phyloP scores from a whole-genome alignment of 1,140 invertebrate genomes.

The Pseudomyrmex gracilis region DNA sequence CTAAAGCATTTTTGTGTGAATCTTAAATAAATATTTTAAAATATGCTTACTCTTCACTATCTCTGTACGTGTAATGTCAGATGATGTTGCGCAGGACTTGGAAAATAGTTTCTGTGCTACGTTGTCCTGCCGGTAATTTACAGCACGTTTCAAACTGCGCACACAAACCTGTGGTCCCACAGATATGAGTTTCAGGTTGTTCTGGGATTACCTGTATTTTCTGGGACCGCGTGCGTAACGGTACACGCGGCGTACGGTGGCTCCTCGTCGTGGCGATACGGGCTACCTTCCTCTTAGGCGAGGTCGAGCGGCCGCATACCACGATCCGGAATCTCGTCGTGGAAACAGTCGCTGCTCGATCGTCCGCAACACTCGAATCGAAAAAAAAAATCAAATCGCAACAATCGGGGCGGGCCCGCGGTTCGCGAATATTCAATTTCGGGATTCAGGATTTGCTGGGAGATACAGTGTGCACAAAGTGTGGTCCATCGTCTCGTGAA shows the following conservation, averaged over 20 bases:
- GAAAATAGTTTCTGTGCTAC: too few relatives aligned
- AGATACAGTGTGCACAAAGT: constrained; percentile 20
- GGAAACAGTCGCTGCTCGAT: constrained; percentile 72
- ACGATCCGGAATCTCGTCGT: constrained; percentile 73
- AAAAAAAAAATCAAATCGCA: constrained; percentile 37
- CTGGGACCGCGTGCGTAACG: constrained; percentile 76
- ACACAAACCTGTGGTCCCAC: not conserved
- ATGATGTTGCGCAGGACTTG: not conserved
- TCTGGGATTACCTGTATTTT: constrained; percentile 76
- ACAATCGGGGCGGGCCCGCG: not conserved
- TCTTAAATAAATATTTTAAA: too few relatives aligned
- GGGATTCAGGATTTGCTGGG: not conserved
- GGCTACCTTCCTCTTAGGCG: constrained; percentile 81
- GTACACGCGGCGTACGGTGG: constrained; percentile 81
- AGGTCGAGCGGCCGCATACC: constrained; percentile 84
- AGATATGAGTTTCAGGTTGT: constrained; percentile 52
- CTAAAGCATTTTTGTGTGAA: too few relatives aligned
- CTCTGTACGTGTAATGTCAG: not conserved
- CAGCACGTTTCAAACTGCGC: constrained; percentile 17
- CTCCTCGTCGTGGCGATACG: constrained; percentile 74
- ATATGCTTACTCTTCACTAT: not conserved
- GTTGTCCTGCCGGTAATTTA: not conserved
- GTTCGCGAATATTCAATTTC: constrained; percentile 6
- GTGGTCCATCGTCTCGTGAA: not conserved
- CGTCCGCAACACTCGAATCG: constrained; percentile 68